Base-by-base conservation (phyloP, 2,888 invertebrate genomes). In the Megaustenia siamemsis region DNA sequence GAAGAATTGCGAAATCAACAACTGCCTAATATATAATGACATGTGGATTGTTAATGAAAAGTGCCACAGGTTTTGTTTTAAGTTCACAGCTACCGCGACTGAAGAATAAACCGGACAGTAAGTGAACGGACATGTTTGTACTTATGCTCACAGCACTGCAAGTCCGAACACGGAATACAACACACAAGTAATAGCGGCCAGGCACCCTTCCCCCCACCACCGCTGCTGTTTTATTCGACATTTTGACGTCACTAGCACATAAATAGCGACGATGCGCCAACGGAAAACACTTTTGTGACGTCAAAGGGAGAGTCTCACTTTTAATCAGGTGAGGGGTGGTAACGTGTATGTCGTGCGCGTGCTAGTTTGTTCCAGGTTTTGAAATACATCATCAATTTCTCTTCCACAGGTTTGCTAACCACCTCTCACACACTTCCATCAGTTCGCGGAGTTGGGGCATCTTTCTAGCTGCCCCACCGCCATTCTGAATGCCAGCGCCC, bases 251-350 rank as follows among this genome's bases (percentile, higher is more conserved):
- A 85, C 85, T 40, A 69, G 66, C 76, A 77, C 79, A 79, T 86
- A 86, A 86, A 86, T 86, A 86, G 85, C 82, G 81, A 81, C 77
- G 76, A 82, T 79, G 79, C 82, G 83, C 86, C 82, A 82, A 79
- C 82, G 86, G 85, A 86, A 86, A 86, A 82, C 83, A 79, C 86
- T 79, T n/a, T 79, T 60, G 86, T 86, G 86, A 86, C 86, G 86
- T 86, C 86, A 86, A 73, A 80, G 60, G 73, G 79, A 66, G 15
- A 24, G 79, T 15, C 79, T 79, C 79, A 79, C 68, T 18, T 66
- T 43, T 28, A 79, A 79, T 79, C 68, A 45, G 66, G 45, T 63
- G 49, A 45, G 66, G 79, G 79, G 79, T 15, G 45, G 12, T 18
- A 28, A 49, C 4, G 45, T 60, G 24, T 21, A 40, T 18, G 49